Evolutionary conservation across 92 coral and sea anemone species (phyloP).

Genomic region (Phenganax subtilis): DNA sequence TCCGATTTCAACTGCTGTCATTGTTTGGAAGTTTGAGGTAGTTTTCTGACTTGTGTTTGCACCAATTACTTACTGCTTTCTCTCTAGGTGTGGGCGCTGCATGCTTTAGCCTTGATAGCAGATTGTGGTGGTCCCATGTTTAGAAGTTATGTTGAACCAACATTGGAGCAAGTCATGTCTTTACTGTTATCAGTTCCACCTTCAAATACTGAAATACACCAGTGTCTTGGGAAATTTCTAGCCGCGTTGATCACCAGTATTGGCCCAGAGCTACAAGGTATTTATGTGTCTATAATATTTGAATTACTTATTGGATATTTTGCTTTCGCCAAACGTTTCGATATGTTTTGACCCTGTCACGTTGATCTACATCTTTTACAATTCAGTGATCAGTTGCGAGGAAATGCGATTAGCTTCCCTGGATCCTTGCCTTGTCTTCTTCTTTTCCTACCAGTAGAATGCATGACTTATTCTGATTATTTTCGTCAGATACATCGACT

Average conservation of each 20-base stretch:
- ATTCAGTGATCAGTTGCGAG: no score
- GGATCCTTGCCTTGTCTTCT: no score
- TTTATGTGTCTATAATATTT: background rate
- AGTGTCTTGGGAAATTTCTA: slow-evolving; percentile 88
- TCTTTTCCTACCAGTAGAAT: background rate
- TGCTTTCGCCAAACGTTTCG: no score
- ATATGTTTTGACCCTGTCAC: no score
- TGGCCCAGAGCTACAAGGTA: slow-evolving; percentile 98
- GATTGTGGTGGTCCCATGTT: slow-evolving; percentile 99
- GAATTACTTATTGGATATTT: no score
- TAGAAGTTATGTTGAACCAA: slow-evolving; percentile 91
- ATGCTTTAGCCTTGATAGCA: slow-evolving; percentile 91
- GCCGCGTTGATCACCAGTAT: slow-evolving; percentile 93
- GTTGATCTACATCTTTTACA: no score
- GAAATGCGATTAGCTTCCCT: no score
- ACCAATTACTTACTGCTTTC: background rate
- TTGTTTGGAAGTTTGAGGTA: no score
- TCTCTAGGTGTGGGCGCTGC: slow-evolving; percentile 90
- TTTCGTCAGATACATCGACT: slow-evolving; percentile 67
- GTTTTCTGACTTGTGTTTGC: background rate
- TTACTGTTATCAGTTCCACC: slow-evolving; percentile 85
- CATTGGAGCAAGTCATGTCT: slow-evolving; percentile 79
- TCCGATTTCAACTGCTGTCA: no score
- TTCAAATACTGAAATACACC: slow-evolving; percentile 91
- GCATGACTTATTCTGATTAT: background rate